Conservation (phyloP, 1,140 invertebrate species). For the Drosophila cardini region DNA sequence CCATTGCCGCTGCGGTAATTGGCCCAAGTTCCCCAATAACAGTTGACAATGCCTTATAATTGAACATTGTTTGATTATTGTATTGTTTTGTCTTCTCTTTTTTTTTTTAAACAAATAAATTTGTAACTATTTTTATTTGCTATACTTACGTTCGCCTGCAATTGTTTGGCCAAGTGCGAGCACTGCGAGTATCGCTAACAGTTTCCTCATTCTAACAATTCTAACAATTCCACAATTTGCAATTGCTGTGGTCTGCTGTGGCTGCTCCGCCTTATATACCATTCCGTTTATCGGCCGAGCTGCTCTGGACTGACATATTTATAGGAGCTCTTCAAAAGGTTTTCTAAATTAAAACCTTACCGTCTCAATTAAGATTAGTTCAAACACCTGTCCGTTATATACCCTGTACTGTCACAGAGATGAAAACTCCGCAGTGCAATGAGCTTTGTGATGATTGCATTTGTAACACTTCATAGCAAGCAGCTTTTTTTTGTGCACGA, state of each 20-base stretch:
- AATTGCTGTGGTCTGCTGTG: neutral
- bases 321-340: slow-evolving; percentile 18
- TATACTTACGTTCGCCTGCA: slow-evolving; percentile 59
- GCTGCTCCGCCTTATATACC: slow-evolving; percentile 50
- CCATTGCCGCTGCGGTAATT: slow-evolving; percentile 88
- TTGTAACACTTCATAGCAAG: neutral
- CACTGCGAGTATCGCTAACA: slow-evolving; percentile 48
- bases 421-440: neutral
- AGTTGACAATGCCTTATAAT: slow-evolving; percentile 86
- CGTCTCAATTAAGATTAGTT: slow-evolving; percentile 8
- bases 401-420: neutral
- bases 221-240: slow-evolving; percentile 15
- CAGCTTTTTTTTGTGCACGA: neutral
- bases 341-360: slow-evolving; percentile 15
- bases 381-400: neutral
- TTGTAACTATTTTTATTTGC: neutral
- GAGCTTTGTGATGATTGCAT: neutral
- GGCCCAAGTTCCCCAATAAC: slow-evolving; percentile 91
- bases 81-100: slow-evolving; percentile 43
- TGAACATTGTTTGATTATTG: neutral
- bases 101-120: no score
- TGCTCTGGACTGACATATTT: slow-evolving; percentile 42
- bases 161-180: slow-evolving; percentile 53
- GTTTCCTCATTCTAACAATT: slow-evolving; percentile 61
- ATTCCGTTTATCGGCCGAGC: slow-evolving; percentile 28